Percentiles rank a stretch among this genome's conserved stretches.
phyloP scores from a whole-genome alignment of 2,113 vertebrate genomes.

The Centropus unirufus region DNA sequence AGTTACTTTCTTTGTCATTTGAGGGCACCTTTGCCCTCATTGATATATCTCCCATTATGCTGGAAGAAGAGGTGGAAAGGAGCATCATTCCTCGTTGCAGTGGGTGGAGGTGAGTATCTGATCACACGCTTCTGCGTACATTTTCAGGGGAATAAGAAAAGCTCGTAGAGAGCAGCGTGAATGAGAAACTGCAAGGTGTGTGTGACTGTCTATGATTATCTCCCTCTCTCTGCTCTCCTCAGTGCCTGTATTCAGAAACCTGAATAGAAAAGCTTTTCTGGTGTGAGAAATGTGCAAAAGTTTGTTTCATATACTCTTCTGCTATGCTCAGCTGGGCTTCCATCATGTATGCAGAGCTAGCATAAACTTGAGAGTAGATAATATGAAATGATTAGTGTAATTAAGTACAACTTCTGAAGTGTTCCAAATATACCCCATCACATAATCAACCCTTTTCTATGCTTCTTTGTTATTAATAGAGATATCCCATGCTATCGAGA shows the following conservation, averaged over 20 bases:
- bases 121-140: background rate
- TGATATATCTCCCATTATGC: accelerated
- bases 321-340: background rate
- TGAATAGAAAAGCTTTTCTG: background rate
- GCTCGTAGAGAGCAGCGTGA: background rate
- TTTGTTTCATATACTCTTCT: background rate
- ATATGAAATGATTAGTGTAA: background rate
- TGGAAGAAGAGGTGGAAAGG: background rate
- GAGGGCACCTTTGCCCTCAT: background rate
- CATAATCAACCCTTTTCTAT: background rate
- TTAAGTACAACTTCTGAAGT: background rate
- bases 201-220: background rate
- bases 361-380: background rate
- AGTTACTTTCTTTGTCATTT: no score
- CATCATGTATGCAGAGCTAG: background rate
- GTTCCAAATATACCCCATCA: background rate
- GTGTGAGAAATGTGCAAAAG: background rate
- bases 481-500: background rate
- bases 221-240: background rate
- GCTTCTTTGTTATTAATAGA: background rate
- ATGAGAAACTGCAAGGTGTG: background rate
- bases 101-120: background rate
- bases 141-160: background rate
- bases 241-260: accelerated
- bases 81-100: background rate